These are phyloP conservation scores for Aphelinus atriplicis DNA, from an alignment of 1,140 invertebrate genomes.

Conservation along the genomic window DNA sequence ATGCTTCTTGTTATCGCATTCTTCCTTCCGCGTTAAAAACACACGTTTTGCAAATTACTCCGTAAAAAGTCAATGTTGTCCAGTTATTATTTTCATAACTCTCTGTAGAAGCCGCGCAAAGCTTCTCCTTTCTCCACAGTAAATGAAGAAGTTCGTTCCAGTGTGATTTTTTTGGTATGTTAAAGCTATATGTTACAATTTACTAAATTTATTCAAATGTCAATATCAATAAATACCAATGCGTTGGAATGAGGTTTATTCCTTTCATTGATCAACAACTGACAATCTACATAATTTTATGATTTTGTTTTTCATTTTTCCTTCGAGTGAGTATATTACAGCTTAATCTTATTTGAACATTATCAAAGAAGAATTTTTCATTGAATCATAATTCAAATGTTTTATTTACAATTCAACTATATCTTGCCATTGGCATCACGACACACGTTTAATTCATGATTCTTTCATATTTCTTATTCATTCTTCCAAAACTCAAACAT, in stretches of 20 bases:
- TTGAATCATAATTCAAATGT: neutral
- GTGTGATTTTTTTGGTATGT: constrained; percentile 24
- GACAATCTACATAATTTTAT: no score
- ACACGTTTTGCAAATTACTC: constrained; percentile 3
- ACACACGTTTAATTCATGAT: no score
- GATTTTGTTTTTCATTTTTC: constrained; percentile 1
- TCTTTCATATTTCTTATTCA: no score
- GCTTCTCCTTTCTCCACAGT: constrained; percentile 19
- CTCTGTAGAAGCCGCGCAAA: constrained; percentile 11
- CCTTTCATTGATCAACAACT: no score
- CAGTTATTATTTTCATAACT: constrained; percentile 27
- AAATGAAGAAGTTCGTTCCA: constrained; percentile 19
- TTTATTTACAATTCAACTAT: neutral
- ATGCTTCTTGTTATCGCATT: constrained; percentile 1
- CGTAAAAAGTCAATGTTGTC: constrained; percentile 17
- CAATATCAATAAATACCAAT: constrained; percentile 29
- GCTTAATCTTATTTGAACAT: no score
- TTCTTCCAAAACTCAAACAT: no score
- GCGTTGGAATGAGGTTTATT: neutral
- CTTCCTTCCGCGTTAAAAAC: neutral
- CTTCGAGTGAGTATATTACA: no score
- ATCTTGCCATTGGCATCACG: no score
- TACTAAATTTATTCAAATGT: constrained; percentile 23
- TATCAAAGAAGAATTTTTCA: neutral
- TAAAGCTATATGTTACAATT: constrained; percentile 26